Evolutionary conservation across 2,113 vertebrate genomes (phyloP), one percentile per base, ranked within the genome.

Genomic region (Antigone vipio): DNA sequence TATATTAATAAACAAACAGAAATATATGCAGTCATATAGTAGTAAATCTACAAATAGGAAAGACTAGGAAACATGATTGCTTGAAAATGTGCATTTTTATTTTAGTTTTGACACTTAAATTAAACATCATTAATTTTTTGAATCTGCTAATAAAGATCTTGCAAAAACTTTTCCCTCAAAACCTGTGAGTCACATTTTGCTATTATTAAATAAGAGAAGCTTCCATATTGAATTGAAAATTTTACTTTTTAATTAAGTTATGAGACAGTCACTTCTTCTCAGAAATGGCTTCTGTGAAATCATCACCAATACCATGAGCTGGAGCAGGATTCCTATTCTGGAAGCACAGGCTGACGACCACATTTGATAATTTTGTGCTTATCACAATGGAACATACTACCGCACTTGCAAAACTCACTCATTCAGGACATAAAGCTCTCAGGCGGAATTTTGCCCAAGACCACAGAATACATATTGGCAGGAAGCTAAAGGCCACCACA

Each of bases 201-300:
- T 56, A 42, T 29, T 85, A 78, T 88, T 90, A 93, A 91, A 84
- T 84, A 97, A 78, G 30, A 72, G 34, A 93, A 64, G 16, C 6
- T 72, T 92, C 59, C 29, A 74, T 50, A 59, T 26, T 78, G 78
- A 89, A 66, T 15, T 63, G 29, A 91, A 82, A 35, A 96, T 73
- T 90, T 95, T 82, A 64, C 14, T 83, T 90, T 81, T 88, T 72
- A 85, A 85, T 72, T 90, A 85, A 78, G 22, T 60, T 92, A 88
- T 27, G 45, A 85, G 78, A 92, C 2, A 5, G 44, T 20, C 30
- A 34, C 27, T 78, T 77, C 58, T 64, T 53, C 69, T 89, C 71
- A 92, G 75, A 93, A 79, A 76, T 64, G 56, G 53, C 34, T 90
- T 72, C 40, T 68, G 74, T 64, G 74, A 88, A 89, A 88, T 64